Conservation (phyloP, 92 coral and sea anemone species). For the Paragorgia papillata region DNA sequence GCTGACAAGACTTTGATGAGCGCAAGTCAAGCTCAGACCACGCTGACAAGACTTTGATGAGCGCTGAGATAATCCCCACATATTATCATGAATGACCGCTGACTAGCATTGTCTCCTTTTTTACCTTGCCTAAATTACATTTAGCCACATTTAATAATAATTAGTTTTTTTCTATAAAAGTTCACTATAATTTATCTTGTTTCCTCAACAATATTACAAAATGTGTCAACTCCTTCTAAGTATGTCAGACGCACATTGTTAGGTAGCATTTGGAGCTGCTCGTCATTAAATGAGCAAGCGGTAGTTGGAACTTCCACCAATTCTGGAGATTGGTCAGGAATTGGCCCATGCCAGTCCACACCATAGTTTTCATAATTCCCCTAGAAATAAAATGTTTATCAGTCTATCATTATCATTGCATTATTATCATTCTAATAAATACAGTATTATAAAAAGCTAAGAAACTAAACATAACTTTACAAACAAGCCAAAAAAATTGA, state of each 20-base stretch:
- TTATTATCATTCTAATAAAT: neutral
- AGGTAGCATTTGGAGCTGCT: constrained; percentile 44
- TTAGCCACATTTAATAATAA: too few relatives aligned
- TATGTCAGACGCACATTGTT: constrained; percentile 43
- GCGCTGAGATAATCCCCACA: too few relatives aligned
- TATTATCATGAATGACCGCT: too few relatives aligned
- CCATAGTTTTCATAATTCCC: constrained; percentile 50
- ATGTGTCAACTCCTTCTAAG: constrained; percentile 55
- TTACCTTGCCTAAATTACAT: too few relatives aligned
- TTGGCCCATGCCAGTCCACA: too few relatives aligned
- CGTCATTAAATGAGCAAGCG: constrained; percentile 51
- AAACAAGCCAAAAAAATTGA: too few relatives aligned
- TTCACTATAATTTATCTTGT: neutral
- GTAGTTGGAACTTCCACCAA: constrained; percentile 65
- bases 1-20: too few relatives aligned
- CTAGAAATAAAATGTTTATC: constrained; percentile 27
- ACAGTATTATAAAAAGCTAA: too few relatives aligned
- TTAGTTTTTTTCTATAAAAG: neutral
- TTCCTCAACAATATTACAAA: constrained; percentile 9
- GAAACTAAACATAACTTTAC: too few relatives aligned
- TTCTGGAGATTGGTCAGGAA: constrained; percentile 58
- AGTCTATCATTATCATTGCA: constrained; percentile 4
- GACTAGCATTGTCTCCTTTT: too few relatives aligned
- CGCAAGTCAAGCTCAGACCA: too few relatives aligned
- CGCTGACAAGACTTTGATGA: too few relatives aligned